Evolutionary conservation across 2,797 vertebrate species (phyloP), one percentile per base, ranked within the genome.

Genomic region (Gephyroberyx darwinii): DNA sequence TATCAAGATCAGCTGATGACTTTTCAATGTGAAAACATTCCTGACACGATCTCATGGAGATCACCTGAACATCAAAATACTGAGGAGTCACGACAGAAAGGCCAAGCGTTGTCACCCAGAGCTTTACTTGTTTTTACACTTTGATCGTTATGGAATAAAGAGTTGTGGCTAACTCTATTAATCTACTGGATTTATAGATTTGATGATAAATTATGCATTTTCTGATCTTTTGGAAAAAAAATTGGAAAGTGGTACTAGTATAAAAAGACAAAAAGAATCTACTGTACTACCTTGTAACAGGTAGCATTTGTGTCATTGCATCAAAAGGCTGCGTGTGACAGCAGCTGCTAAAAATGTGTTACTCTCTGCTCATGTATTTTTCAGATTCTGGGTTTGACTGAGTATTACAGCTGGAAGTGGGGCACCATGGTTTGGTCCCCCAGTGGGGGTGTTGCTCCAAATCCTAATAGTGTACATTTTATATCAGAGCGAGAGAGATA

Each of bases 21-120:
- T 95, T 98, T 98, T 96, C 96, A 98, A 97, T 96, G 94, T 98
- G 97, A 98, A 98, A 98, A 94, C 79, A 47, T 76, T 84, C 89
- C 91, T 89, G 90, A 88, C 89, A 89, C 86, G 84, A 97, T 97
- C 96, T 97, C 96, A 96, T 81, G 65, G 96, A 97, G 96, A 97
- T 96, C 94, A 93, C 79, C 70, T 26, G 80, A 79, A 90, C 86
- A 85, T 84, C 69, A 81, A 89, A 90, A 89, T 88, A 88, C 86
- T 78, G 85, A 89, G 85, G 88, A 90, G 87, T 89, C 83, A 83
- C 79, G 75, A 89, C 88, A 91, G 78, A 91, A 93, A 94, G 89
- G 92, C 88, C 93, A 93, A 93, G 92, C 83, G 80, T 91, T 91
- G 91, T 87, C 79, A 83, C 75, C 84, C 69, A 62, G 76, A 78